Percentiles rank a stretch among this genome's conserved stretches.
These are phyloP conservation scores for Drosophila anomelani DNA, from an alignment of 2,888 invertebrate genomes.

Conservation along the genomic window DNA sequence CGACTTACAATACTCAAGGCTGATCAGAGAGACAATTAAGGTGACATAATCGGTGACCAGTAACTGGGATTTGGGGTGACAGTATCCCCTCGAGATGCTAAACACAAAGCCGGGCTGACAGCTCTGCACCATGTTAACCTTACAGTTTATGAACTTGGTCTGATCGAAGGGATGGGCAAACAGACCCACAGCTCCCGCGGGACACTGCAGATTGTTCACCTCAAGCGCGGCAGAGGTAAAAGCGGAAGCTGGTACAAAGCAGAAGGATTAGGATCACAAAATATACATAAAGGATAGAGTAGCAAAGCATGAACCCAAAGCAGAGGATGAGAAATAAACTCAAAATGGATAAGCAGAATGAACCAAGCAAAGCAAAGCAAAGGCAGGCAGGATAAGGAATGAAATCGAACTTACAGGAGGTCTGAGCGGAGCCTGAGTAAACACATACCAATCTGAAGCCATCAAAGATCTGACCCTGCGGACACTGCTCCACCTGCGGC, in stretches of 20 bases:
- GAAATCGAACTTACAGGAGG: slow-evolving; percentile 61
- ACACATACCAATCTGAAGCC: slow-evolving; percentile 86
- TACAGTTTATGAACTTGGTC: slow-evolving; percentile 88
- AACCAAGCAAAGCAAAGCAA: slow-evolving; percentile 3
- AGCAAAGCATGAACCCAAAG: slow-evolving; percentile 25
- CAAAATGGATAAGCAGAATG: slow-evolving; percentile 64
- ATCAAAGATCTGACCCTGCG: slow-evolving; percentile 87
- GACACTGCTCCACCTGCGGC: slow-evolving; percentile 86
- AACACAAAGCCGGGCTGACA: slow-evolving; percentile 88
- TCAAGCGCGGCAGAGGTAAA: slow-evolving; percentile 23
- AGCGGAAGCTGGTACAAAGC: slow-evolving; percentile 41
- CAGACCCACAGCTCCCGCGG: slow-evolving; percentile 86
- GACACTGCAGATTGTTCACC: slow-evolving; percentile 82
- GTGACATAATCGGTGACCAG: slow-evolving; percentile 72
- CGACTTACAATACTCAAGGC: slow-evolving; percentile 79
- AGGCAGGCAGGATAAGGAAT: slow-evolving; percentile 3
- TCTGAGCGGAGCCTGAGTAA: slow-evolving; percentile 77
- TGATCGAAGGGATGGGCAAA: slow-evolving; percentile 88
- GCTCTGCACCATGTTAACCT: slow-evolving; percentile 87
- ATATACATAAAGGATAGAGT: slow-evolving; percentile 3
- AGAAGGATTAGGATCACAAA: slow-evolving; percentile 38
- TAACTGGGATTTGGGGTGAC: slow-evolving; percentile 87
- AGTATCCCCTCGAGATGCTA: slow-evolving; percentile 86
- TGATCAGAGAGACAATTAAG: slow-evolving; percentile 68
- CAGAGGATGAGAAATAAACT: slow-evolving; percentile 20